Base-by-base conservation (phyloP, 2,888 invertebrate genomes). In the Gasteruption jaculator region DNA sequence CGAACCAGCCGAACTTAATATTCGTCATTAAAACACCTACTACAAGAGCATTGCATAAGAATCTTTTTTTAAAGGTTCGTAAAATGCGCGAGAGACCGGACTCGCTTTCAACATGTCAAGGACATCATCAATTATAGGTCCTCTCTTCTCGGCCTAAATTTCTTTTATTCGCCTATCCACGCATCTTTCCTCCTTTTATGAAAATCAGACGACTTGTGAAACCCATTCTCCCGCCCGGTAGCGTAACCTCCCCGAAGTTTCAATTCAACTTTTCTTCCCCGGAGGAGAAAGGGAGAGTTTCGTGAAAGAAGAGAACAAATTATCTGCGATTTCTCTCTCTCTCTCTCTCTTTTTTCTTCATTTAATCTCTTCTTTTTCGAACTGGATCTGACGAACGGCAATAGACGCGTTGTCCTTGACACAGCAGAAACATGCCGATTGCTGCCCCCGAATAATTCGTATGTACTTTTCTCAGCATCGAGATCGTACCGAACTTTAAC, bases 401-500 rank as follows among this genome's bases (percentile, higher is more conserved):
- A 61, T 61, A 61, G 60, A 61, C 61, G 60, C 52, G 63, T 61
- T 61, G 63, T 63, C 66, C 66, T 66, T 67, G 66, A 65, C 66
- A 67, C 59, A 59, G 38, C 54, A 36, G 38, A 43, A 45, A n/a
- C n/a, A n/a, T n/a, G n/a, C n/a, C n/a, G n/a, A n/a, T n/a, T n/a
- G n/a, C n/a, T n/a, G n/a, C n/a, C n/a, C n/a, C n/a, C n/a, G n/a
- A n/a, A n/a, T n/a, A n/a, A n/a, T n/a, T n/a, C n/a, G n/a, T n/a
- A n/a, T n/a, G n/a, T n/a, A n/a, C n/a, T n/a, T n/a, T n/a, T n/a
- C n/a, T n/a, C n/a, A n/a, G n/a, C n/a, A n/a, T n/a, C n/a, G n/a
- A n/a, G n/a, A n/a, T n/a, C n/a, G n/a, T n/a, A n/a, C n/a, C n/a
- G n/a, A n/a, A n/a, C n/a, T n/a, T n/a, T n/a, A n/a, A n/a, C n/a